Evolutionary conservation across 2,113 vertebrate species (phyloP).

Genomic region (Paradoxurus hermaphroditus): DNA sequence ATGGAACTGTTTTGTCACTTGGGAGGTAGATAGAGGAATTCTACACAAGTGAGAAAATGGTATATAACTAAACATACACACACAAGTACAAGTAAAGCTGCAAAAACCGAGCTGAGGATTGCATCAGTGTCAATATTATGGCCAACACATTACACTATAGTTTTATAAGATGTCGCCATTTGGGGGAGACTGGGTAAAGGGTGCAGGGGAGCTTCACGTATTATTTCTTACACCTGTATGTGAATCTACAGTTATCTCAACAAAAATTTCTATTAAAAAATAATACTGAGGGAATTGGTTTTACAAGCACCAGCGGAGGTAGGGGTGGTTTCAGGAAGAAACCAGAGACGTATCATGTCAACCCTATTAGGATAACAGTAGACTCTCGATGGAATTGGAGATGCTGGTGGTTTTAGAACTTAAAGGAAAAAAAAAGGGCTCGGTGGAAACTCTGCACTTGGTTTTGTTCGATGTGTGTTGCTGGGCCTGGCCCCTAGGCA

Average conservation of each 20-base stretch:
- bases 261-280: conserved; percentile 1
- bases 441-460: not conserved
- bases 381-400: not conserved
- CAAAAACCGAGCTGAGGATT: not conserved
- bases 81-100: not conserved
- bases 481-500: not conserved
- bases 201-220: not conserved
- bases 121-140: not conserved
- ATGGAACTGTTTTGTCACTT: not conserved
- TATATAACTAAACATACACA: not conserved
- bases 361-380: not conserved
- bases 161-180: not conserved
- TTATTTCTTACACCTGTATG: not conserved
- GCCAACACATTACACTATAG: not conserved
- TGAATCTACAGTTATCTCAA: not conserved
- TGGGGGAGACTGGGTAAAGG: not conserved
- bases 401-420: conserved; percentile 8
- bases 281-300: not conserved
- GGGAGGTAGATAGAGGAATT: not conserved
- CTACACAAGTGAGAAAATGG: not conserved
- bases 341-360: not conserved
- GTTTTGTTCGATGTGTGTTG: not conserved
- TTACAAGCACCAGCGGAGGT: not conserved
- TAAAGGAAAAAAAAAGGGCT: not conserved
- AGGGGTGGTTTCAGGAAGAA: not conserved